These are phyloP conservation scores for mouse (Mus musculus) DNA, from an alignment of 2,113 vertebrate species.

Conservation along the genomic window DNA sequence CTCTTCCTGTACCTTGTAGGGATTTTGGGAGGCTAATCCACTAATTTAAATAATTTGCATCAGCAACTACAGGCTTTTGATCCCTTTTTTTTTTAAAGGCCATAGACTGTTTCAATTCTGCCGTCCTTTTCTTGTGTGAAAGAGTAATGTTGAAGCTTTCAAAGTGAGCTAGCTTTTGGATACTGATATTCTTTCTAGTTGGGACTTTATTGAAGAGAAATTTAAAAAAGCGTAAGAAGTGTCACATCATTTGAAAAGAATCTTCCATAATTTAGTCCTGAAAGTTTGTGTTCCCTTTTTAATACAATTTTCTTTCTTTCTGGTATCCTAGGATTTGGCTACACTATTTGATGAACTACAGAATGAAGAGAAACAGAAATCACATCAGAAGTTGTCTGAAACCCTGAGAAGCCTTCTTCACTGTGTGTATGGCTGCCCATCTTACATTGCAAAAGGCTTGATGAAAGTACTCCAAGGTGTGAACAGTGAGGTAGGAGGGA, in stretches of 20 bases:
- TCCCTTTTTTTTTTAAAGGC: neutral
- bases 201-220: neutral
- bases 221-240: neutral
- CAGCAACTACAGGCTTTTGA: neutral
- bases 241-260: neutral
- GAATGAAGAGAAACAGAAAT: conserved; percentile 80
- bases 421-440: conserved; percentile 89
- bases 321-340: conserved; percentile 87
- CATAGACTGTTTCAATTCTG: neutral
- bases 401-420: conserved; percentile 89
- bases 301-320: neutral
- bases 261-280: neutral
- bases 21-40: neutral
- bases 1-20: neutral
- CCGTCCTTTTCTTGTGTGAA: neutral
- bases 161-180: neutral
- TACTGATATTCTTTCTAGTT: neutral
- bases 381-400: conserved; percentile 83
- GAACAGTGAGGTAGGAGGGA: conserved; percentile 88
- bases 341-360: conserved; percentile 87
- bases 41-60: neutral
- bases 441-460: conserved; percentile 89
- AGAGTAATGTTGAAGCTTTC: neutral
- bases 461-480: conserved; percentile 88
- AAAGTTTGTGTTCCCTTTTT: neutral